phyloP scores from a whole-genome alignment of 2,888 invertebrate species.

The Tipula unca region DNA sequence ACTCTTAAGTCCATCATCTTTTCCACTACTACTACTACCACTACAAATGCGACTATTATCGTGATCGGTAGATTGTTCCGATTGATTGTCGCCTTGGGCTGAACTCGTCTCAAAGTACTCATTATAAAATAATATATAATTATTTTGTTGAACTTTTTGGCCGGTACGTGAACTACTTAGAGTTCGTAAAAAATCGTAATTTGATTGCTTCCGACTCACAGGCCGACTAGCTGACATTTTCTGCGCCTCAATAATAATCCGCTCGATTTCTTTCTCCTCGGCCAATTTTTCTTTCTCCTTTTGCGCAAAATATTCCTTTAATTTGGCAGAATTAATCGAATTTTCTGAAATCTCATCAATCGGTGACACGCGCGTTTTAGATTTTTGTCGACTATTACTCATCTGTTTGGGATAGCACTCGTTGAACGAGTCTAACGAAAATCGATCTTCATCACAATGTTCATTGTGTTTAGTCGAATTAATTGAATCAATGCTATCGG shows the following conservation, averaged over 20 bases:
- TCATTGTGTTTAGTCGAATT: not conserved
- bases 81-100: not conserved
- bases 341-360: conserved; percentile 18
- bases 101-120: not conserved
- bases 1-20: not conserved
- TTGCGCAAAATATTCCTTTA: not conserved
- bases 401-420: not conserved
- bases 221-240: not conserved
- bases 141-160: not conserved
- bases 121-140: not conserved
- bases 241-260: not conserved
- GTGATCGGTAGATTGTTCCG: not conserved
- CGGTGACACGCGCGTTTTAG: not conserved
- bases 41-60: not conserved
- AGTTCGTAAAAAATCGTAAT: not conserved
- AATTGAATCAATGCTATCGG: not conserved
- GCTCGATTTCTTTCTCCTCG: not conserved
- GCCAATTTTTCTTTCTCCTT: not conserved
- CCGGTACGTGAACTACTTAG: not conserved
- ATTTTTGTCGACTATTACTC: not conserved
- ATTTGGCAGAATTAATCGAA: not conserved
- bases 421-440: not conserved
- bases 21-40: not conserved
- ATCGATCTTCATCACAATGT: not conserved
- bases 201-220: not conserved